These are phyloP conservation scores for Phylloscopus trochiloides DNA, from an alignment of 2,113 vertebrate species.

Conservation along the genomic window DNA sequence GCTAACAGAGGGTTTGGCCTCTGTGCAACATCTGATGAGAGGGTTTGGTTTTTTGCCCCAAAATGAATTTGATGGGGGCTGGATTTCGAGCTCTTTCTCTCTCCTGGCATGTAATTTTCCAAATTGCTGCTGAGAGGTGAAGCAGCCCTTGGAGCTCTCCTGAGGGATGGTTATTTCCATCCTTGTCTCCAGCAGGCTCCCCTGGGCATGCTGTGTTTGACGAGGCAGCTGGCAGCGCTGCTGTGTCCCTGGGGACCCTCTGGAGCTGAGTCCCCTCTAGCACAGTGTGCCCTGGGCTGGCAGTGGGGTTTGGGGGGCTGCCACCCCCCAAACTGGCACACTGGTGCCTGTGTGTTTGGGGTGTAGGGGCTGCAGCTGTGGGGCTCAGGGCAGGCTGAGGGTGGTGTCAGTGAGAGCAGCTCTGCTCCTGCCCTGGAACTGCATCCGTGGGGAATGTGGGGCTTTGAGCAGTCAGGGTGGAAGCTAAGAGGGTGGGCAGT, in stretches of 20 bases:
- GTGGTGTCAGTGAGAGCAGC: not conserved
- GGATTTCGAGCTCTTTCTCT: not conserved
- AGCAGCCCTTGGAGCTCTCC: not conserved
- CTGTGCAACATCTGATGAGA: not conserved
- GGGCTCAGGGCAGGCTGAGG: not conserved
- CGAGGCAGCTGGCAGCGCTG: not conserved
- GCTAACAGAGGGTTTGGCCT: not conserved
- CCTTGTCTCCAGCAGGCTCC: rapidly evolving
- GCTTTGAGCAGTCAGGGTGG: not conserved
- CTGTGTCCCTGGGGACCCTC: rapidly evolving
- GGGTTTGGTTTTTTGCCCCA: not conserved
- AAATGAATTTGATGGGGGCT: rapidly evolving
- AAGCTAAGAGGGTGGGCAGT: not conserved
- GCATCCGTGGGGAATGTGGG: not conserved
- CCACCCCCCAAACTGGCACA: not conserved
- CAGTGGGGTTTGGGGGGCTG: not conserved
- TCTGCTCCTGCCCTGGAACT: not conserved
- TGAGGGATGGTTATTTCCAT: not conserved
- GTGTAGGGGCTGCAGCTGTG: not conserved
- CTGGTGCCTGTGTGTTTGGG: not conserved
- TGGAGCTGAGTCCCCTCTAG: rapidly evolving
- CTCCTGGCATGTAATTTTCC: not conserved
- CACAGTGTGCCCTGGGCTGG: rapidly evolving
- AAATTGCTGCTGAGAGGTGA: not conserved
- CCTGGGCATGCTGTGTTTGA: not conserved